phyloP scores from a whole-genome alignment of 2,113 vertebrate genomes.

The Verasper variegatus region DNA sequence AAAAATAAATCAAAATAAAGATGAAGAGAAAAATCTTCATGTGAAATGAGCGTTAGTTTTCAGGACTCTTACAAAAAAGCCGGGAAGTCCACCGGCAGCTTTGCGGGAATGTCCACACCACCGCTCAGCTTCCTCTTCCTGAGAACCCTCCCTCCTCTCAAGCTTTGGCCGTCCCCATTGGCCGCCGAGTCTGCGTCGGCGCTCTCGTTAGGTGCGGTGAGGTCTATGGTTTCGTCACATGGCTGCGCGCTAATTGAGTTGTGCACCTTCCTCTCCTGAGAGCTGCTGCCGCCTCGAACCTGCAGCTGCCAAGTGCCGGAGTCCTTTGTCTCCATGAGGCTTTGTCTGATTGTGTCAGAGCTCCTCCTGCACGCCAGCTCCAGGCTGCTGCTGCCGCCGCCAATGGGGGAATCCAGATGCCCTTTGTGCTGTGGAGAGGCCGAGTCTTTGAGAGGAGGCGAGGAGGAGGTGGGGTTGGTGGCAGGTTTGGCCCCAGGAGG shows the following conservation, averaged over 20 bases:
- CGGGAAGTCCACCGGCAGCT: slow-evolving; percentile 41
- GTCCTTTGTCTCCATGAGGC: slow-evolving; percentile 34
- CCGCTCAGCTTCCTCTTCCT: slow-evolving; percentile 75
- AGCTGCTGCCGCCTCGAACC: slow-evolving; percentile 4
- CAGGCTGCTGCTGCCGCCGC: slow-evolving; percentile 4
- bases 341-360: slow-evolving; percentile 35
- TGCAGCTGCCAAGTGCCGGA: slow-evolving; percentile 26
- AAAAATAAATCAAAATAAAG: background rate
- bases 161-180: slow-evolving; percentile 51
- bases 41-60: background rate
- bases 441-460: slow-evolving; percentile 44
- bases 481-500: slow-evolving; percentile 59
- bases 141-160: slow-evolving; percentile 33
- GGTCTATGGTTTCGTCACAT: slow-evolving; percentile 62
- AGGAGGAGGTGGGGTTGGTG: slow-evolving; percentile 31
- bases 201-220: slow-evolving; percentile 45
- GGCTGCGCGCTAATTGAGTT: slow-evolving; percentile 16
- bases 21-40: background rate
- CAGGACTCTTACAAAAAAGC: slow-evolving; percentile 61
- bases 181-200: slow-evolving; percentile 21
- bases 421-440: slow-evolving; percentile 34
- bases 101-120: slow-evolving; percentile 55
- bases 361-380: slow-evolving; percentile 38
- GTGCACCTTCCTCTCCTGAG: slow-evolving; percentile 50
- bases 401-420: background rate